Evolutionary conservation across 2,113 vertebrate species (phyloP).

Genomic region (Lophotis ruficrista): DNA sequence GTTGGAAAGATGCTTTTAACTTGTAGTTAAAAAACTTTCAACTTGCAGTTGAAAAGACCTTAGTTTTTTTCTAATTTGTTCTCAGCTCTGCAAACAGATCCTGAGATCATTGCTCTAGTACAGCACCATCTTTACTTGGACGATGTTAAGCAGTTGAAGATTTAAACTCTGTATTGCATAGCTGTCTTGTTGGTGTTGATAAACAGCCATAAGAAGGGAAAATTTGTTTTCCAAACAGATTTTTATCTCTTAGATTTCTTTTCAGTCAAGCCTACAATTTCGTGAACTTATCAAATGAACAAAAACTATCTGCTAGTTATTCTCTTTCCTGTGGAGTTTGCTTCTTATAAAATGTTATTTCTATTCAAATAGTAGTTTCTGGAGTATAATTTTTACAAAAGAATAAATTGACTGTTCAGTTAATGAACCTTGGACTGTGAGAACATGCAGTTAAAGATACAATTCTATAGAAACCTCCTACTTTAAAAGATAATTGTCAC

Average conservation of each 20-base stretch:
- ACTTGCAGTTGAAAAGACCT: not conserved
- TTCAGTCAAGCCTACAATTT: not conserved
- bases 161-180: not conserved
- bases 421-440: not conserved
- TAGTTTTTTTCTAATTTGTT: not conserved
- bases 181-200: not conserved
- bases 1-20: not conserved
- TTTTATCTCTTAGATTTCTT: slow-evolving; percentile 10
- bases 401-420: not conserved
- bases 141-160: not conserved
- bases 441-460: not conserved
- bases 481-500: not conserved
- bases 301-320: not conserved
- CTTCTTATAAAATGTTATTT: not conserved
- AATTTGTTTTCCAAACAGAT: not conserved
- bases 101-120: not conserved
- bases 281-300: not conserved
- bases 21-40: not conserved
- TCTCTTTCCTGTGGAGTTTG: not conserved
- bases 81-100: not conserved
- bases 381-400: slow-evolving; percentile 2
- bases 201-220: not conserved
- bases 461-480: not conserved
- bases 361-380: not conserved
- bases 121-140: not conserved